Conservation (phyloP, 2,888 invertebrate species). For the Drosophila borealis region DNA sequence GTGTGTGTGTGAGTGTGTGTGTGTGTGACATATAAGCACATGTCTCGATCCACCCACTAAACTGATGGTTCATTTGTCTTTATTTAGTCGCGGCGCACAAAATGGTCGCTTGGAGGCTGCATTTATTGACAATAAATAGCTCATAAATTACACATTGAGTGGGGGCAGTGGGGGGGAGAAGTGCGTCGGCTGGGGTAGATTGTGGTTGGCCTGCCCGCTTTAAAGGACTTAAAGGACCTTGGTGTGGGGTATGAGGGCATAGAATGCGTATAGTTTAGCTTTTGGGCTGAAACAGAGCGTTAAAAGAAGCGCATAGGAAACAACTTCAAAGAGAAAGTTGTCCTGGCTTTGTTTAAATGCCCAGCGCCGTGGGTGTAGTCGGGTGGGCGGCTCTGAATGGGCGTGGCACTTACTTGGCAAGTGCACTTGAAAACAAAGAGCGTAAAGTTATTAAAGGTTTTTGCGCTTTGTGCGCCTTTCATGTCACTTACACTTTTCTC, state of each 20-base stretch:
- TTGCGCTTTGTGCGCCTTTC: conserved; percentile 71
- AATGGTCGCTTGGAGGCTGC: conserved; percentile 79
- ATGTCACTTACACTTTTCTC: conserved; percentile 76
- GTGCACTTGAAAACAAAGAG: conserved; percentile 79
- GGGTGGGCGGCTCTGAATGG: conserved; percentile 21
- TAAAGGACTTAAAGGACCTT: conserved; percentile 19
- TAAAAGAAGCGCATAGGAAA: conserved; percentile 25
- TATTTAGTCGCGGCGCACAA: conserved; percentile 66
- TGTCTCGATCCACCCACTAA: conserved; percentile 56
- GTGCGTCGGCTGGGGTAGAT: neutral
- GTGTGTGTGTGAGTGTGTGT: conserved; percentile 8
- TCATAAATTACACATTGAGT: conserved; percentile 63
- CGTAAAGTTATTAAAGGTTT: conserved; percentile 80
- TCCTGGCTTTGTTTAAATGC: conserved; percentile 25
- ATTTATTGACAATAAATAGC: conserved; percentile 78
- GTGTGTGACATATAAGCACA: conserved; percentile 4
- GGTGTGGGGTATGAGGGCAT: neutral
- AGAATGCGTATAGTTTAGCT: conserved; percentile 13
- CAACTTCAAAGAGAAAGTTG: conserved; percentile 69
- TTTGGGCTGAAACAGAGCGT: conserved; percentile 6
- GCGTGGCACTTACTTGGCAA: conserved; percentile 49
- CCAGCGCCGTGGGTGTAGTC: conserved; percentile 18
- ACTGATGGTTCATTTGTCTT: conserved; percentile 76
- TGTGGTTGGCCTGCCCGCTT: conserved; percentile 6
- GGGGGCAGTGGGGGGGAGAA: neutral